Base-by-base conservation (phyloP, 2,797 vertebrate species). In the Enteromius afrohamiltoni region DNA sequence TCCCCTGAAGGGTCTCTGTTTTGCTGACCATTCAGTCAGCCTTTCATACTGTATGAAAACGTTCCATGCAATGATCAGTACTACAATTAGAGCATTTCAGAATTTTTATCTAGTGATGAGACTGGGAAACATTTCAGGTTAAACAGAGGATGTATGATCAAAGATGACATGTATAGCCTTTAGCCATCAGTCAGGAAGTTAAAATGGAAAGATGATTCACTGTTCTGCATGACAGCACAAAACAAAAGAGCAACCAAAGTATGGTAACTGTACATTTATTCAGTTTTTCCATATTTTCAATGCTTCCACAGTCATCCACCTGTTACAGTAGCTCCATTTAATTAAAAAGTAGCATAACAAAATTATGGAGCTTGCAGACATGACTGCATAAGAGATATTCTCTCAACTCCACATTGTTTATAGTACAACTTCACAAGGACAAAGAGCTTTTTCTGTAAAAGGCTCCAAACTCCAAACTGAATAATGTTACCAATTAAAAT, bases 131-230 rank as follows among this genome's bases (percentile, higher is more conserved):
- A 31, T 51, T 51, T 73, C 47, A 34, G 47, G 47, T 21, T 21
- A 53, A 2, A 53, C 17, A 21, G 17, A 51, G 53, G 47, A 74
- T 34, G 47, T 26, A 51, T 51, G 11, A 51, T 31, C 10, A 49
- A 51, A 71, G 4, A 73, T 21, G 3, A 51, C 47, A 31, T 21
- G 4, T 31, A 51, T 51, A 21, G 51, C 47, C 70, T 73, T 51
- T 11, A 34, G 17, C 6, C 47, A 21, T 74, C 70, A 34, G 10
- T 47, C 19, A 31, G 70, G 47, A 34, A 53, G 29, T 74, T n/a
- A 51, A 73, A 73, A 73, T 29, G 42, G 42, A 71, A 26, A 71
- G 69, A 49, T 51, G 47, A 73, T 21, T 73, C 17, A 53, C 26
- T 0, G 3, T 51, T 74, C 29, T 53, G 23, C 47, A 34, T 51